A percentile compares a stretch with the other conserved stretches of the same genome.
phyloP scores from a whole-genome alignment of 2,113 vertebrate genomes.

The Ahaetulla prasina region DNA sequence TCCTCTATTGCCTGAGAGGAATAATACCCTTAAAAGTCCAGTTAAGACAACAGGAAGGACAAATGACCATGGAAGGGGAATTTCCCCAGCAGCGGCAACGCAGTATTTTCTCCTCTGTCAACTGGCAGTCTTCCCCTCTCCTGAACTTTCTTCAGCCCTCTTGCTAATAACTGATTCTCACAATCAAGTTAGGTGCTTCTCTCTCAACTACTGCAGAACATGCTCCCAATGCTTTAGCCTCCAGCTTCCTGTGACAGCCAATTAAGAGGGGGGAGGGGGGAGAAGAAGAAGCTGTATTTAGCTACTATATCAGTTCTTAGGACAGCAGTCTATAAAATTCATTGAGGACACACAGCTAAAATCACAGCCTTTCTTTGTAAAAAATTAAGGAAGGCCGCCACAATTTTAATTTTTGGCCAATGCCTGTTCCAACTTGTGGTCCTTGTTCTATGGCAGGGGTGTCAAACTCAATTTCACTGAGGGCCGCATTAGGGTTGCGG shows the following conservation, averaged over 20 bases:
- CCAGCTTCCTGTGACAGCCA: slow-evolving; percentile 21
- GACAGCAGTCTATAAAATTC: slow-evolving; percentile 5
- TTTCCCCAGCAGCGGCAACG: background rate
- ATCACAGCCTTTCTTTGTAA: background rate
- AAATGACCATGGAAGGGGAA: background rate
- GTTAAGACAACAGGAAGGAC: background rate
- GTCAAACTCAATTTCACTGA: too few relatives aligned
- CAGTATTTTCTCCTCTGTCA: slow-evolving; percentile 17
- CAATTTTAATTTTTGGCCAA: background rate
- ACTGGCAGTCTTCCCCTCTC: slow-evolving; percentile 13
- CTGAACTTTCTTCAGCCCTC: slow-evolving; percentile 25
- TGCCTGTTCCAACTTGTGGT: background rate
- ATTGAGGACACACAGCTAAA: slow-evolving; percentile 9
- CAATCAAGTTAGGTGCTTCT: background rate
- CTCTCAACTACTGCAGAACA: slow-evolving; percentile 1
- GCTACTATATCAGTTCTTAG: background rate
- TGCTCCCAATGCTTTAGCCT: slow-evolving; percentile 17
- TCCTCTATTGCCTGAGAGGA: background rate
- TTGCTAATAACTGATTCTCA: slow-evolving; percentile 27
- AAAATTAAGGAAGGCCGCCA: background rate
- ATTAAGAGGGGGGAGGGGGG: background rate
- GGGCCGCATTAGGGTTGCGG: too few relatives aligned
- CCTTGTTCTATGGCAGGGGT: background rate
- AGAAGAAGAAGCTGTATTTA: slow-evolving; percentile 19
- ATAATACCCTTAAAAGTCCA: background rate